A percentile compares a stretch with the other conserved stretches of the same genome.
These are phyloP conservation scores for Aspiorhynchus laticeps DNA, from an alignment of 2,113 vertebrate genomes.

Conservation along the genomic window DNA sequence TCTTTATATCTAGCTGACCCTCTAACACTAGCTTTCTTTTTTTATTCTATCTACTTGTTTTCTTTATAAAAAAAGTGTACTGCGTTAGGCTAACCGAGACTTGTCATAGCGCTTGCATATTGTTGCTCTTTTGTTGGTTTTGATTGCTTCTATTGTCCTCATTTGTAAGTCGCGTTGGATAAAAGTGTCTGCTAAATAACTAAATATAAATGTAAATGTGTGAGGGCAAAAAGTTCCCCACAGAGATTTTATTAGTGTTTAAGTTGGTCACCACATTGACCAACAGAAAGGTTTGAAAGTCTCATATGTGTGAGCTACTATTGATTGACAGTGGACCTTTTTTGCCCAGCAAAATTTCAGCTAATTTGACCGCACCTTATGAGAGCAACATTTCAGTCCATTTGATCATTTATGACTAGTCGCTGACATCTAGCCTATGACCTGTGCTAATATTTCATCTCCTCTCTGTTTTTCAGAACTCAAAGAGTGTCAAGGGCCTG, in stretches of 20 bases:
- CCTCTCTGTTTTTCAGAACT: conserved; percentile 79
- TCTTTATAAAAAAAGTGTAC: too few relatives aligned
- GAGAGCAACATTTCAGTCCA: neutral
- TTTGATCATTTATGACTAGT: neutral
- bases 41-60: too few relatives aligned
- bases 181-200: too few relatives aligned
- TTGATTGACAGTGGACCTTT: neutral
- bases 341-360: neutral
- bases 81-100: too few relatives aligned
- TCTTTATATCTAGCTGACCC: too few relatives aligned
- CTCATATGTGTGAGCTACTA: neutral
- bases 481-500: conserved; percentile 90
- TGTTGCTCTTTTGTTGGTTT: too few relatives aligned
- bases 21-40: too few relatives aligned
- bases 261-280: neutral
- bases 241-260: neutral
- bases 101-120: too few relatives aligned
- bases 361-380: neutral
- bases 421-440: neutral
- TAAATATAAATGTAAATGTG: too few relatives aligned
- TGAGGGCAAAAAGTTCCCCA: neutral
- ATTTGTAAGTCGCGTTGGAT: too few relatives aligned
- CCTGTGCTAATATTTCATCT: conserved; percentile 53
- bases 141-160: too few relatives aligned
- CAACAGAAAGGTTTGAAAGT: neutral